Base-by-base conservation (phyloP, 2,113 vertebrate genomes). In the Ptilonorhynchus violaceus region DNA sequence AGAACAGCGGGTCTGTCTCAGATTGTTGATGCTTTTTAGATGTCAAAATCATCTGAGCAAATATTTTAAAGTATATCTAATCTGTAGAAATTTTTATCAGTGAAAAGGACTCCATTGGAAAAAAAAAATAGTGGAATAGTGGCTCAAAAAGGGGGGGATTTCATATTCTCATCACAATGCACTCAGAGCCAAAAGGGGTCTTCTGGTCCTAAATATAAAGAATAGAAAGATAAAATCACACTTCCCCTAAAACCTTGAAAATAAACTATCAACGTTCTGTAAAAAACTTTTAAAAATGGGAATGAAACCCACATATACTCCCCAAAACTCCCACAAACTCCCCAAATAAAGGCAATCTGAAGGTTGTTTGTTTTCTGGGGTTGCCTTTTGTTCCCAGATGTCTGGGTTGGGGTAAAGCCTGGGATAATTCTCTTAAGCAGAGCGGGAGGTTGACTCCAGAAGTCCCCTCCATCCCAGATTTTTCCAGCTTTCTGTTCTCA, bases 401-500 rank as follows among this genome's bases (percentile, higher is more conserved):
- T 25, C 37, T 78, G 46, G 1, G 15, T 2, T 35, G 66, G 44
- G 35, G 10, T 23, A 31, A 31, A 75, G 31, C 31, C 53, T 28
- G 5, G 49, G 59, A 11, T 30, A 70, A 85, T 5, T 42, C 35
- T 23, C 55, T 31, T 6, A 8, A 10, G 44, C 60, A 7, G 23
- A 42, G 90, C 49, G 15, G 46, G 49, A 56, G 28, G 7, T 2
- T 56, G 85, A 13, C 15, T 64, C 73, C 93, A 50, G 37, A 25
- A 37, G 9, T 88, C 15, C 15, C 33, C 15, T 72, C 76, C 2
- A 1, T 6, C 2, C 15, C 1, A 1, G 19, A 9, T 7, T 64
- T 59, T 64, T 64, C 44, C 39, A 30, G n/a, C 5, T 59, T n/a
- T 60, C 22, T 72, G 1, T 24, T 21, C 53, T 25, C 42, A 28